Evolutionary conservation across 1,140 invertebrate genomes (phyloP).

Genomic region (Elysia chlorotica): DNA sequence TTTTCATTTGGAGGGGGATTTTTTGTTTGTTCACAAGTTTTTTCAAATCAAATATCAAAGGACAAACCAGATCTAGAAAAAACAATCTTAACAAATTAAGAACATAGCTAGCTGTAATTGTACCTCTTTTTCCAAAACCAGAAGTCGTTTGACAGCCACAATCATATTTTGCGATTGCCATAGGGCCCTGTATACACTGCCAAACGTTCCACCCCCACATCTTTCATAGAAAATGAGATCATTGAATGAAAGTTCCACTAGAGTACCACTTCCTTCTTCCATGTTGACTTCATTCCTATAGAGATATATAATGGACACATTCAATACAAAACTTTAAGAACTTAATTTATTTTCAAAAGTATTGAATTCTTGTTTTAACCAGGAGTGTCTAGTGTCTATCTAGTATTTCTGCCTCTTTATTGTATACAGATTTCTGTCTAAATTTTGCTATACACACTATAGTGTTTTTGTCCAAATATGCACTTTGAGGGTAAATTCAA

Average conservation of each 20-base stretch:
- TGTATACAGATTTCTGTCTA: too few relatives aligned
- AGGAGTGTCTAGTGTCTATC: too few relatives aligned
- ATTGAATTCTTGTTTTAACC: too few relatives aligned
- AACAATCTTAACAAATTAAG: too few relatives aligned
- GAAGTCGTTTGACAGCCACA: slow-evolving; percentile 63
- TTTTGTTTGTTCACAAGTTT: too few relatives aligned
- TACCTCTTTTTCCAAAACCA: slow-evolving; percentile 63
- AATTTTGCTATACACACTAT: not conserved
- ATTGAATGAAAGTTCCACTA: slow-evolving; percentile 56
- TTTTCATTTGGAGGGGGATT: too few relatives aligned
- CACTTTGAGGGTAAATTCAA: too few relatives aligned
- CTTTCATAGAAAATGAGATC: slow-evolving; percentile 62
- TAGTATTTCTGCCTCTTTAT: too few relatives aligned
- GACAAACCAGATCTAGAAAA: too few relatives aligned
- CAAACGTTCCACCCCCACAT: slow-evolving; percentile 62
- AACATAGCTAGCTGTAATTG: not conserved
- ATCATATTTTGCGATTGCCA: slow-evolving; percentile 61
- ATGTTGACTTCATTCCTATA: not conserved
- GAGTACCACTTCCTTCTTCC: slow-evolving; percentile 23
- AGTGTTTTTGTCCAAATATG: too few relatives aligned
- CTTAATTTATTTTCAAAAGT: not conserved
- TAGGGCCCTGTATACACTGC: slow-evolving; percentile 60
- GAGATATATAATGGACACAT: not conserved
- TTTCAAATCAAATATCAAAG: too few relatives aligned
- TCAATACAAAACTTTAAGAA: not conserved